A percentile compares a stretch with the other conserved stretches of the same genome.
Conservation (phyloP, 1,140 invertebrate species). For the Temnothorax curvispinosus region DNA sequence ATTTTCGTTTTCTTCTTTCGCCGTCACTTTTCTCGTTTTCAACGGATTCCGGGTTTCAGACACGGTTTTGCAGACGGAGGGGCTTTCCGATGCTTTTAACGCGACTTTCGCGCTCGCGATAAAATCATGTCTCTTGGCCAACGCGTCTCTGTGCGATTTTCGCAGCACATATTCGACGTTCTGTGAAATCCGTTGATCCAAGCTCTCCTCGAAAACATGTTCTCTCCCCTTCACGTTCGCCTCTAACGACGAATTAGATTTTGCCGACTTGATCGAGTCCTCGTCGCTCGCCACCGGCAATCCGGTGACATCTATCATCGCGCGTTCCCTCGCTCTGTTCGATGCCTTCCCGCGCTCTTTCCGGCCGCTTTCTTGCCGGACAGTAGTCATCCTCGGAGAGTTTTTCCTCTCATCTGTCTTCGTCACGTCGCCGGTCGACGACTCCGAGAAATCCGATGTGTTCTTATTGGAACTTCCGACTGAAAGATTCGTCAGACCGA, state of each 20-base stretch:
- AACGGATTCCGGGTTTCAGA: not conserved
- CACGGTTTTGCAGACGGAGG: not conserved
- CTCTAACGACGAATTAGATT: conserved; percentile 1
- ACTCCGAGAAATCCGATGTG: conserved; percentile 36
- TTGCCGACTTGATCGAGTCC: not conserved
- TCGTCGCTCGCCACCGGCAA: not conserved
- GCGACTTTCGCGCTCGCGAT: not conserved
- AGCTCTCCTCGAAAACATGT: not conserved
- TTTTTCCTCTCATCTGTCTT: conserved; percentile 16
- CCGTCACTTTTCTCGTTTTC: not conserved
- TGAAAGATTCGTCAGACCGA: conserved; percentile 18
- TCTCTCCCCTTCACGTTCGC: not conserved
- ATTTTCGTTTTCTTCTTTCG: not conserved
- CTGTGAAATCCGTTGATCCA: not conserved
- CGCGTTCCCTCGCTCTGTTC: not conserved
- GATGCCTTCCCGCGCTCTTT: conserved; percentile 5
- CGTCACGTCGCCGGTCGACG: conserved; percentile 22
- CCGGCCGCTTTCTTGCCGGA: conserved; percentile 22
- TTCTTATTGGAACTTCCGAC: not conserved
- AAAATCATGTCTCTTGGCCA: not conserved
- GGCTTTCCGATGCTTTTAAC: not conserved
- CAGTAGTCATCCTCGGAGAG: not conserved
- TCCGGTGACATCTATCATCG: conserved; percentile 24
- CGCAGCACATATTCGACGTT: conserved; percentile 32
- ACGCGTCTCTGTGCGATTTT: conserved; percentile 54